Percentiles rank a stretch among this genome's conserved stretches.
These are phyloP conservation scores for Heterotis niloticus DNA, from an alignment of 2,113 vertebrate species.

Conservation along the genomic window DNA sequence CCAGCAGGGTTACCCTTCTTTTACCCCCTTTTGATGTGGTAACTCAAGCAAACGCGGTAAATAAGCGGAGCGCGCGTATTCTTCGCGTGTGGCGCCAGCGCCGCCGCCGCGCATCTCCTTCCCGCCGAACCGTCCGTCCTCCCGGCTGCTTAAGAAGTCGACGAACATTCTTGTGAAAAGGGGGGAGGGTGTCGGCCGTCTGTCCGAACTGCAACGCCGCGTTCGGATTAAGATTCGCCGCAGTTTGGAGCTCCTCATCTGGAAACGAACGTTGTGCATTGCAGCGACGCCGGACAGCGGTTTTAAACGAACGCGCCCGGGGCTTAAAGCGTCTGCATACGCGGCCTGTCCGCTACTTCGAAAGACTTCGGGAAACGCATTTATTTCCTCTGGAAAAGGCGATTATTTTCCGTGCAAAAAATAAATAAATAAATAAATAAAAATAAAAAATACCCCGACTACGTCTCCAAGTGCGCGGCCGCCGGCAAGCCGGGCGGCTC, in stretches of 20 bases:
- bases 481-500: constrained; percentile 46
- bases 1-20: too few relatives aligned
- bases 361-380: constrained; percentile 39
- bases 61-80: too few relatives aligned
- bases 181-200: constrained; percentile 36
- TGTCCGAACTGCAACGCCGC: constrained; percentile 27
- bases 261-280: constrained; percentile 38
- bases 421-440: too few relatives aligned
- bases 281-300: constrained; percentile 30
- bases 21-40: too few relatives aligned
- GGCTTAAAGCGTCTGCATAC: constrained; percentile 34
- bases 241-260: constrained; percentile 42
- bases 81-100: too few relatives aligned
- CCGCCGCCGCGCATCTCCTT: too few relatives aligned
- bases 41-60: too few relatives aligned
- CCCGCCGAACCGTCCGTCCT: too few relatives aligned
- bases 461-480: constrained; percentile 46
- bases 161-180: too few relatives aligned
- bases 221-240: constrained; percentile 37
- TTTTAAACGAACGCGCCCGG: constrained; percentile 33
- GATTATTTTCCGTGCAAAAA: too few relatives aligned
- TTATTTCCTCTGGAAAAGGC: constrained; percentile 28
- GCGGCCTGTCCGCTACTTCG: constrained; percentile 47
- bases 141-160: too few relatives aligned
- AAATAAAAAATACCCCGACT: constrained; percentile 59